Conservation (phyloP, 2,888 invertebrate genomes). For the Callosobruchus maculatus region DNA sequence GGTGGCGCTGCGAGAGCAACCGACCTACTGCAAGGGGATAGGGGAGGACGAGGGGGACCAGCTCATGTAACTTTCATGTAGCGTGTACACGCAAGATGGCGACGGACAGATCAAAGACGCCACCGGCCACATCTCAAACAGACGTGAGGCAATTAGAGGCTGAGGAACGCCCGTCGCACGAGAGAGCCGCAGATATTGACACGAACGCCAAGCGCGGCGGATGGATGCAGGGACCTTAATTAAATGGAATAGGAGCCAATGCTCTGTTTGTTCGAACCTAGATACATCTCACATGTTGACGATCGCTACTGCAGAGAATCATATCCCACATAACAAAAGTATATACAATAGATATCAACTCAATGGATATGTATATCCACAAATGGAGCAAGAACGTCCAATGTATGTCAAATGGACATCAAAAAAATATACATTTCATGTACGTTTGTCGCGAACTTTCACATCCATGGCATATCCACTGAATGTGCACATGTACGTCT, state of each 20-base stretch:
- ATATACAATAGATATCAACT: too few species aligned
- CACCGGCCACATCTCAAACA: constrained; percentile 1
- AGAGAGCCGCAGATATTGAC: neutral
- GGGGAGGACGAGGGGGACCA: constrained; percentile 16
- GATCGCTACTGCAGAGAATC: too few species aligned
- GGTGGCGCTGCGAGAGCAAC: neutral
- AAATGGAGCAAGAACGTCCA: too few species aligned
- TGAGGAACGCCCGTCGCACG: neutral
- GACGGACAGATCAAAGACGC: constrained; percentile 37
- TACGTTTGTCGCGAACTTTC: too few species aligned
- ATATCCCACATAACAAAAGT: too few species aligned
- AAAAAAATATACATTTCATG: too few species aligned
- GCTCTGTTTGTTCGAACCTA: neutral
- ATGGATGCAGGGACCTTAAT: neutral
- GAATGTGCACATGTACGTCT: too few species aligned
- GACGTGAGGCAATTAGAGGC: neutral
- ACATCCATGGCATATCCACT: too few species aligned
- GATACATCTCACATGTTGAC: too few species aligned
- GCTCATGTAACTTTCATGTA: constrained; percentile 50
- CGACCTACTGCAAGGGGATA: neutral
- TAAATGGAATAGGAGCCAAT: neutral
- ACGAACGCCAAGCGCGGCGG: neutral
- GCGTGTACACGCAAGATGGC: constrained; percentile 46
- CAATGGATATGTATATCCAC: too few species aligned
- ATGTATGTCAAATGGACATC: too few species aligned